A percentile compares a stretch with the other conserved stretches of the same genome.
These are phyloP conservation scores for Cebidichthys violaceus DNA, from an alignment of 2,113 vertebrate genomes.

Conservation along the genomic window DNA sequence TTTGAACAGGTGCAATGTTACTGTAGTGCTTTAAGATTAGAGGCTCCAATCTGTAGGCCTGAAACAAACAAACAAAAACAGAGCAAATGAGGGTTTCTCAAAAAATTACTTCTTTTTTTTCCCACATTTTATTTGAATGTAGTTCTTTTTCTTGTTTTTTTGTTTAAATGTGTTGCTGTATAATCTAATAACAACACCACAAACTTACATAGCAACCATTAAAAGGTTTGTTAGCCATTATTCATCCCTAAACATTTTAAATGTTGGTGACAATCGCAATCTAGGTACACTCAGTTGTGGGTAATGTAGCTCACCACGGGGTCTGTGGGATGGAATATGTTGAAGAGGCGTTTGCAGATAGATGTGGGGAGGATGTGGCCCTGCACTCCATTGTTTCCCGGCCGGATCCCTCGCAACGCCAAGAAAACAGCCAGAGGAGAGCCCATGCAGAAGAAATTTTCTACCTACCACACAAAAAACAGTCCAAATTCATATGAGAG, in stretches of 20 bases:
- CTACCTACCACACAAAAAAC: slow-evolving; percentile 85
- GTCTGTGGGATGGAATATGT: slow-evolving; percentile 97
- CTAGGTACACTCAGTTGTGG: background rate
- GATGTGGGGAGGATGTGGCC: slow-evolving; percentile 93
- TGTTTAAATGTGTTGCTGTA: background rate
- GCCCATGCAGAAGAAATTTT: slow-evolving; percentile 99
- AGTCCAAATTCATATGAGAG: background rate
- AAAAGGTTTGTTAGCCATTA: background rate
- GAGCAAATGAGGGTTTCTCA: background rate
- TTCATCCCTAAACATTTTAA: background rate
- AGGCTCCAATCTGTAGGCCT: slow-evolving; percentile 97
- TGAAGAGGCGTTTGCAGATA: slow-evolving; percentile 93
- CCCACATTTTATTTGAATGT: background rate
- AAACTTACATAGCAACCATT: background rate
- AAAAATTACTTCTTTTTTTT: background rate
- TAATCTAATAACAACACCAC: background rate
- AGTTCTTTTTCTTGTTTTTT: background rate
- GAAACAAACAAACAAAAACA: slow-evolving; percentile 38
- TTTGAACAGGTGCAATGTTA: slow-evolving; percentile 94
- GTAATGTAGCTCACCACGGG: slow-evolving; percentile 90
- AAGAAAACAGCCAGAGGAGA: slow-evolving; percentile 96
- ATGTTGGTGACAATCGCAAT: background rate
- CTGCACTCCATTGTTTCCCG: slow-evolving; percentile 88
- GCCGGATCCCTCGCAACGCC: slow-evolving; percentile 93
- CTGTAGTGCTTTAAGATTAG: slow-evolving; percentile 96